Conservation (phyloP, 2,113 vertebrate species). For the Cichladusa arquata region DNA sequence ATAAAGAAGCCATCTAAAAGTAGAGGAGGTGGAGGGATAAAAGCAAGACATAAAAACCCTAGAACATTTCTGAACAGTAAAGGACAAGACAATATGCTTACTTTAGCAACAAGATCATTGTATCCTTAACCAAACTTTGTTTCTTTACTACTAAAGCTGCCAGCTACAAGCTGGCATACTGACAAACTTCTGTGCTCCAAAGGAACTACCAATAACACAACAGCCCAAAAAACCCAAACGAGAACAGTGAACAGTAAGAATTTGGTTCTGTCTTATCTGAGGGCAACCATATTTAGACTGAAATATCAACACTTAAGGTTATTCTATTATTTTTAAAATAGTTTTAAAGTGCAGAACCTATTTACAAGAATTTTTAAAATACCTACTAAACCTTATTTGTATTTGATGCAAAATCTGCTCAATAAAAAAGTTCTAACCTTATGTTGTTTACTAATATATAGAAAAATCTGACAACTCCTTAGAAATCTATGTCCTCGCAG, state of each 20-base stretch:
- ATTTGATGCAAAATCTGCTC: neutral
- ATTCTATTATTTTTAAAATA: neutral
- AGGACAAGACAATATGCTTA: neutral
- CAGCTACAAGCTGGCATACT: neutral
- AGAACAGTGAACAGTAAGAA: neutral
- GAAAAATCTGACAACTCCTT: neutral
- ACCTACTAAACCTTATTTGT: neutral
- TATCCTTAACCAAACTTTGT: neutral
- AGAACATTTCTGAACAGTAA: neutral
- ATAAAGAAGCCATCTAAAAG: constrained; percentile 89
- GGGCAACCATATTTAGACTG: neutral
- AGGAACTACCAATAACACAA: neutral
- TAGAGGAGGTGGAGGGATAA: neutral
- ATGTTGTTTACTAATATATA: neutral
- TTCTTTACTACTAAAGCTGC: neutral
- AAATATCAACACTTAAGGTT: neutral
- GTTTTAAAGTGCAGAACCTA: neutral
- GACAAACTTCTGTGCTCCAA: neutral
- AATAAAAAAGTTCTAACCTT: neutral
- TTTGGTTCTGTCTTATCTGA: neutral
- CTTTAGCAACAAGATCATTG: neutral
- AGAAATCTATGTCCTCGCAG: neutral
- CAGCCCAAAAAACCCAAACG: neutral
- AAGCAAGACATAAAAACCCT: neutral
- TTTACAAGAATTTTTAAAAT: neutral